A percentile compares a stretch with the other conserved stretches of the same genome.
Evolutionary conservation across 2,113 vertebrate species (phyloP).

Genomic region (Mesembrinibis cayennensis): DNA sequence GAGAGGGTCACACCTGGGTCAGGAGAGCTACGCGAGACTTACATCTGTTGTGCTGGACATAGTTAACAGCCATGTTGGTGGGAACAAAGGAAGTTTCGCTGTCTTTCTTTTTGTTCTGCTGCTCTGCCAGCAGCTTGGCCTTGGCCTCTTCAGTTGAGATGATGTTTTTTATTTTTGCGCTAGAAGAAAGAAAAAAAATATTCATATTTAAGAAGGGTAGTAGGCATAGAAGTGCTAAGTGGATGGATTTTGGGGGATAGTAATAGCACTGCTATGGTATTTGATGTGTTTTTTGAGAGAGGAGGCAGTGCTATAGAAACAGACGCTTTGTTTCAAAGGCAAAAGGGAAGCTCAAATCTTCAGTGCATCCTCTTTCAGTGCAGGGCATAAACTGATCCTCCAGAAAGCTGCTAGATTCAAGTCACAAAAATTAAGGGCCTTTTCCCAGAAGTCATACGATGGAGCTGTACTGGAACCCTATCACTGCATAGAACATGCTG

Average conservation of each 20-base stretch:
- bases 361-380: not conserved
- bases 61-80: constrained; percentile 97
- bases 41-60: constrained; percentile 98
- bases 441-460: not conserved
- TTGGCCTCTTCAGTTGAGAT: constrained; percentile 96
- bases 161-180: constrained; percentile 98
- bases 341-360: not conserved
- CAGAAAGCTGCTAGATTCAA: not conserved
- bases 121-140: constrained; percentile 91
- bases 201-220: not conserved
- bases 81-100: constrained; percentile 95
- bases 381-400: not conserved
- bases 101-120: constrained; percentile 97
- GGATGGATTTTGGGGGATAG: not conserved
- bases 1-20: not conserved
- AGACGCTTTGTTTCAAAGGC: not conserved
- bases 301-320: not conserved
- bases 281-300: not conserved
- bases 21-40: constrained; percentile 25
- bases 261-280: not conserved
- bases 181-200: constrained; percentile 4
- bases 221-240: not conserved
- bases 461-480: not conserved
- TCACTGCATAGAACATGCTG: not conserved
- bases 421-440: not conserved